Conservation (phyloP, 2,888 invertebrate genomes). For the Drosophila anomalata region DNA sequence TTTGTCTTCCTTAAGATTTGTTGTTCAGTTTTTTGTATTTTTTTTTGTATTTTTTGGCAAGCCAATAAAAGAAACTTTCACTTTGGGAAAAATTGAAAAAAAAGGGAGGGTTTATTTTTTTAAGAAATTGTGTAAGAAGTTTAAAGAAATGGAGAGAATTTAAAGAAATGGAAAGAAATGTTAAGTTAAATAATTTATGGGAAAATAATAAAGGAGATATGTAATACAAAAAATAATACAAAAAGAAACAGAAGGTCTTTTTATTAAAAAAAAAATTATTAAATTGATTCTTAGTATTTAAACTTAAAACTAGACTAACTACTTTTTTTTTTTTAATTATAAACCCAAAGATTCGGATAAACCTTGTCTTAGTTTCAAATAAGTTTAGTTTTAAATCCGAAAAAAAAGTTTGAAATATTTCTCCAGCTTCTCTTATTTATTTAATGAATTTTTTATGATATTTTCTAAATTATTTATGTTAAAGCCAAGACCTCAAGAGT, state of each 20-base stretch:
- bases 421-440: too few relatives aligned
- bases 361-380: too few relatives aligned
- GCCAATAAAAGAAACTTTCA: slow-evolving; percentile 37
- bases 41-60: slow-evolving; percentile 5
- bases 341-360: too few relatives aligned
- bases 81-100: slow-evolving; percentile 6
- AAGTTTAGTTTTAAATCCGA: too few relatives aligned
- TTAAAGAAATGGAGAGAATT: neutral
- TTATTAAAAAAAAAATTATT: too few relatives aligned
- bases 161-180: neutral
- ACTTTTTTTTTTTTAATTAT: too few relatives aligned
- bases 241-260: too few relatives aligned
- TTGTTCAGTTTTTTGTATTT: slow-evolving; percentile 1
- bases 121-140: neutral
- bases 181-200: neutral
- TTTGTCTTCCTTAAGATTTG: slow-evolving; percentile 16
- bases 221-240: neutral
- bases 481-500: neutral
- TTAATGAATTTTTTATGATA: neutral
- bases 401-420: too few relatives aligned
- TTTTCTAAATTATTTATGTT: neutral
- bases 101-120: slow-evolving; percentile 9
- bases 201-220: neutral
- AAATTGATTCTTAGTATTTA: too few relatives aligned
- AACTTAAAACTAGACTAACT: too few relatives aligned